Evolutionary conservation across 2,888 invertebrate species (phyloP), one percentile per base, ranked within the genome.

Genomic region (Actias luna): DNA sequence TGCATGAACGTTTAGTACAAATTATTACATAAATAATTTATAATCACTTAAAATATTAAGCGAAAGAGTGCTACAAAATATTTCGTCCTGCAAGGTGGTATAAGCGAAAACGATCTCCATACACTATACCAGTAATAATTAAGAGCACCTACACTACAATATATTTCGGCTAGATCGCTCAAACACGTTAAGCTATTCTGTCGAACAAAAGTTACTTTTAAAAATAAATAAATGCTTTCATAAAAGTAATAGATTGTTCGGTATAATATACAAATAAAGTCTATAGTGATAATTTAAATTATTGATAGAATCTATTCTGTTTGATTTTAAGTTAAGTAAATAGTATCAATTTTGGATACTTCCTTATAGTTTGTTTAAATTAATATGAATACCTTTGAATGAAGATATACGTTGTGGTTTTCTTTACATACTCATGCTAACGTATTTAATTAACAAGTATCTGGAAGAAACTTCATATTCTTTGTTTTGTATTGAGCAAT

Each of bases 401-500:
- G 5, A 5, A 55, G 55, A n/a, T 27, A 55, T 55, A 16, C 55
- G 29, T 29, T 27, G 52, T 52, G 2, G 29, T n/a, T 55, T 55
- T 55, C 29, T 55, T 29, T 29, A n/a, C 29, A 5, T 55, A 29
- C 14, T 29, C 14, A 55, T 55, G 29, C 55, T 55, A 55, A 55
- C n/a, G 16, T 55, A 29, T 55, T 18, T 55, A 55, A 55, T 29
- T 29, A 55, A 7, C 29, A 55, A n/a, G 55, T 29, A 55, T 55
- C n/a, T 55, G 16, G 14, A 55, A n/a, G n/a, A 29, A 55, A 27
- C 29, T 46, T 46, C 46, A 55, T 2, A 16, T 29, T n/a, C 29
- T 55, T 55, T 55, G 55, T 55, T 29, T 55, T 55, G 8, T 8
- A 5, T 55, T 55, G 55, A 55, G 29, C 29, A 55, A 55, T 29